phyloP scores from a whole-genome alignment of 2,113 vertebrate genomes.

The Cryptotis parvus region DNA sequence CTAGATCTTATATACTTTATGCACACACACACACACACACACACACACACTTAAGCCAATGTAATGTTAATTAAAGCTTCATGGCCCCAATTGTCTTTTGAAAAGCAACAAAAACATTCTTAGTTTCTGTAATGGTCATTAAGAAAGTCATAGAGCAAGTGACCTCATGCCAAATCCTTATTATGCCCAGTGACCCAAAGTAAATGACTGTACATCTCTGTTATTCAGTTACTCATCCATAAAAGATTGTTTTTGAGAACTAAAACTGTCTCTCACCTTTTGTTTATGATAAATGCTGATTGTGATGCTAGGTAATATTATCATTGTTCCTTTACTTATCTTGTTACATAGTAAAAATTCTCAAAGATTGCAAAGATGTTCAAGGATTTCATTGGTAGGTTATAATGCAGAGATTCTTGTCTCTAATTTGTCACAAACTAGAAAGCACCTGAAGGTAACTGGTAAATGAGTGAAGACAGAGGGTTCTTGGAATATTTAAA shows the following conservation, averaged over 20 bases:
- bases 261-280: background rate
- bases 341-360: constrained; percentile 19
- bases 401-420: too few relatives aligned
- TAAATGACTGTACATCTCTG: background rate
- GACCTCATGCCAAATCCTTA: background rate
- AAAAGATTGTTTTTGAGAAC: constrained; percentile 33
- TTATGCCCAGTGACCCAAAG: background rate
- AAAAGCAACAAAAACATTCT: background rate
- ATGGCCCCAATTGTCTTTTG: background rate
- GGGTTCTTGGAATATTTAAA: background rate
- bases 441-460: background rate
- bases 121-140: background rate
- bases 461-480: background rate
- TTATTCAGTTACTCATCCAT: background rate
- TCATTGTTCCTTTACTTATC: background rate
- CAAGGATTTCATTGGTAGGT: too few relatives aligned
- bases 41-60: background rate
- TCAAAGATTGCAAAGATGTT: background rate
- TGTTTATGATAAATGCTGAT: background rate
- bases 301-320: too few relatives aligned
- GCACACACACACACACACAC: too few relatives aligned
- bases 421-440: too few relatives aligned
- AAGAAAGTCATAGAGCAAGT: background rate
- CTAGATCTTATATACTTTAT: background rate
- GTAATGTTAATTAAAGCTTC: background rate